Conservation (phyloP, 2,888 invertebrate species). For the Entomobrya proxima region DNA sequence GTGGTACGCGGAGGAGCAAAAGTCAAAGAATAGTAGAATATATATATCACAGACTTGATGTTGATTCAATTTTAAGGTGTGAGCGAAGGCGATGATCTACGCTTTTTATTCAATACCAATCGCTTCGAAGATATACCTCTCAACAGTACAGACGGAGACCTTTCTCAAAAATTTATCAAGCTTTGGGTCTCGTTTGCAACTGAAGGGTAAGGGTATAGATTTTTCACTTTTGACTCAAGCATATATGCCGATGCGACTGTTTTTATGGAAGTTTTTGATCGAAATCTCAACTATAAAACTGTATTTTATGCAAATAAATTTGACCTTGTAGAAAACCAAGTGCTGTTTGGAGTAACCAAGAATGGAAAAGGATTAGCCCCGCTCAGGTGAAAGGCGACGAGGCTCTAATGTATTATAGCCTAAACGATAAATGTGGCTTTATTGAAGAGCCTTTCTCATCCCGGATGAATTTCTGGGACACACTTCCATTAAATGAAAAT, state of each 20-base stretch:
- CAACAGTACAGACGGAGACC: conserved; percentile 58
- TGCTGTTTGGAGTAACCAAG: conserved; percentile 66
- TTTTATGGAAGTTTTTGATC: background rate
- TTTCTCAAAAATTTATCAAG: conserved; percentile 71
- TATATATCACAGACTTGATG: conserved; percentile 15
- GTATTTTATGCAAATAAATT: background rate
- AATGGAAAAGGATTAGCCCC: conserved; percentile 71
- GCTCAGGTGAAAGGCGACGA: conserved; percentile 73
- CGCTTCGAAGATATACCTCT: conserved; percentile 58
- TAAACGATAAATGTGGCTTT: conserved; percentile 67
- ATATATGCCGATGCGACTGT: background rate
- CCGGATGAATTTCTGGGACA: conserved; percentile 75
- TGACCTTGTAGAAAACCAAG: conserved; percentile 62
- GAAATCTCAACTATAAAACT: background rate
- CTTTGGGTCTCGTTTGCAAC: conserved; percentile 73
- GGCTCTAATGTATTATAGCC: conserved; percentile 70
- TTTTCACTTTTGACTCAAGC: background rate
- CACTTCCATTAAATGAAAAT: conserved; percentile 73
- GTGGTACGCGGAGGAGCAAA: conserved; percentile 14
- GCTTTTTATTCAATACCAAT: conserved; percentile 73
- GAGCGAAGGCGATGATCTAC: conserved; percentile 74
- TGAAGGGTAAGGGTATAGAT: conserved; percentile 67
- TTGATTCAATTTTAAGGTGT: conserved; percentile 67
- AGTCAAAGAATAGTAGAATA: conserved; percentile 3
- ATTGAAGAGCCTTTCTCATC: conserved; percentile 72